phyloP scores from a whole-genome alignment of 2,113 vertebrate genomes.

The Murina feae region DNA sequence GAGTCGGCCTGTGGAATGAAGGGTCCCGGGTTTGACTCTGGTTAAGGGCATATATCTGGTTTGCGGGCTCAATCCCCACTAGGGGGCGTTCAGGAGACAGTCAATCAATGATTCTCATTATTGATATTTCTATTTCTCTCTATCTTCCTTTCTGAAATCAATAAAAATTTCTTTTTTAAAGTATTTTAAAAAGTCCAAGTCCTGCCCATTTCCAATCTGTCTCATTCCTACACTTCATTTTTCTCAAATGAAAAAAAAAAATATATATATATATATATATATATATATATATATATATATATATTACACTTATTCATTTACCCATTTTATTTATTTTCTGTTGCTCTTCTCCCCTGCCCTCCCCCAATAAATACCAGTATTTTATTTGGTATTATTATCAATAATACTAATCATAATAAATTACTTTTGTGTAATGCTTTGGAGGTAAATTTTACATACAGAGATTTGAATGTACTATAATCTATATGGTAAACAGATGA shows the following conservation, averaged over 20 bases:
- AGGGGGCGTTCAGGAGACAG: too few relatives aligned
- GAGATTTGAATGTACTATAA: background rate
- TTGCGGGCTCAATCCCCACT: too few relatives aligned
- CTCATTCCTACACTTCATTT: background rate
- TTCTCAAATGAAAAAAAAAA: background rate
- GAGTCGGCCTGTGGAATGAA: too few relatives aligned
- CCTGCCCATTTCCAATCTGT: background rate
- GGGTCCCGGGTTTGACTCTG: too few relatives aligned
- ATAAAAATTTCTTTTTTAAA: too few relatives aligned
- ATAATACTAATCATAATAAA: background rate
- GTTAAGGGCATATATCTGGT: too few relatives aligned
- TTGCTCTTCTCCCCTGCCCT: too few relatives aligned
- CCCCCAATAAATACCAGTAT: background rate
- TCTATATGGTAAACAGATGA: background rate
- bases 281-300: too few relatives aligned
- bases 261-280: background rate
- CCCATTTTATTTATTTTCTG: background rate
- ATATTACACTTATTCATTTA: background rate
- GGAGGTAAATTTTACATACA: background rate
- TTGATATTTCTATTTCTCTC: too few relatives aligned
- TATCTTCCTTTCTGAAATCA: too few relatives aligned
- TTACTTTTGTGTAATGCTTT: background rate
- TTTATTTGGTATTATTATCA: background rate
- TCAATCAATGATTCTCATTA: too few relatives aligned
- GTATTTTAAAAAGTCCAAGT: background rate